Conservation (phyloP, 2,888 invertebrate species). For the Aricia artaxerxes region DNA sequence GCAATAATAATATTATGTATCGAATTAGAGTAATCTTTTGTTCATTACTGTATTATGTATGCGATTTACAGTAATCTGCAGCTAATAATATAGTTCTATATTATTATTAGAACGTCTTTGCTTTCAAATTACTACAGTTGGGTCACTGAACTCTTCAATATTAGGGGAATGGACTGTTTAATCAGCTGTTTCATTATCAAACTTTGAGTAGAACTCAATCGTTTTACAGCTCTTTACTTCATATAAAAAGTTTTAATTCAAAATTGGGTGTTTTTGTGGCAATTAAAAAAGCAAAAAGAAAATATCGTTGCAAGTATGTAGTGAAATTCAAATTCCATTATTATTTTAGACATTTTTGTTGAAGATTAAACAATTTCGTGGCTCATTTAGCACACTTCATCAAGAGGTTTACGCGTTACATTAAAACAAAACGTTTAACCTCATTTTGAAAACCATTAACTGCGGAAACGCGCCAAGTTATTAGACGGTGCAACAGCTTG, state of each 20-base stretch:
- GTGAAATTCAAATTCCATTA: not conserved
- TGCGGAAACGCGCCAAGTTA: not conserved
- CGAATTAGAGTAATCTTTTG: not conserved
- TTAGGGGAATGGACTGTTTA: not conserved
- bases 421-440: slow-evolving; percentile 18
- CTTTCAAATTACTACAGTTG: not conserved
- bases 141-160: not conserved
- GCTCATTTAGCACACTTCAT: not conserved
- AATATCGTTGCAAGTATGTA: not conserved
- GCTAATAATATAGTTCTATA: not conserved
- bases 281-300: not conserved
- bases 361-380: not conserved
- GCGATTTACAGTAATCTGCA: not conserved
- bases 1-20: not conserved
- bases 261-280: not conserved
- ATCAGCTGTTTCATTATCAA: not conserved
- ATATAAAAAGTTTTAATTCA: not conserved
- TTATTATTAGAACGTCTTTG: not conserved
- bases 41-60: not conserved
- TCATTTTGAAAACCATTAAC: slow-evolving; percentile 12
- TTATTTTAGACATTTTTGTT: not conserved
- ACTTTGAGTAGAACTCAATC: not conserved
- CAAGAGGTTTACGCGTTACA: not conserved
- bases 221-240: not conserved
- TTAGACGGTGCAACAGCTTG: not conserved